Evolutionary conservation across 2,113 vertebrate genomes (phyloP).

Genomic region (Cichladusa arquata): DNA sequence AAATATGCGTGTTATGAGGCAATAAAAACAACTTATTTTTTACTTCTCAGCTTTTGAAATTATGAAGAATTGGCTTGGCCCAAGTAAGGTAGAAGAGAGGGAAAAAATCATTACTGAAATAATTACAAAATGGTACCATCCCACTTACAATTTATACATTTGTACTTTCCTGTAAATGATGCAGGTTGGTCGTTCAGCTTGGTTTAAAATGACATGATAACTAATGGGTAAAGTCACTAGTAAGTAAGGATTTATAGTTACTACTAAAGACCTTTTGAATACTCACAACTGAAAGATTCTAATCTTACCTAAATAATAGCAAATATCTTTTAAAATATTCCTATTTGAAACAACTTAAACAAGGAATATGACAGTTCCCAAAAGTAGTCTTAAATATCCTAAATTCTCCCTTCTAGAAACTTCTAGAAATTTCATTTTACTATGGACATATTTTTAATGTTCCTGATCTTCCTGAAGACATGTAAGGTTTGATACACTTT

Average conservation of each 20-base stretch:
- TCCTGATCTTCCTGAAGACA: background rate
- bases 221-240: background rate
- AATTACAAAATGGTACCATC: background rate
- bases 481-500: background rate
- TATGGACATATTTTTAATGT: background rate
- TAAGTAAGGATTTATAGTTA: background rate
- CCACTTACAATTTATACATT: background rate
- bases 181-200: background rate
- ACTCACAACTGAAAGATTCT: background rate
- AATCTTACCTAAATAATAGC: background rate
- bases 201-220: background rate
- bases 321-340: background rate
- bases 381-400: background rate
- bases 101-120: background rate
- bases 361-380: background rate
- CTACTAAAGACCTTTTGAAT: background rate
- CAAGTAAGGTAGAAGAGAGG: background rate
- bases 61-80: background rate
- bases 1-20: background rate
- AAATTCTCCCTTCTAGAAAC: background rate
- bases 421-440: background rate
- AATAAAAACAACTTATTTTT: background rate
- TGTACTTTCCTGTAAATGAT: background rate
- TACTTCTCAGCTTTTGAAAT: background rate
- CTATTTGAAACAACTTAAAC: background rate